These are phyloP conservation scores for Xanthia togata DNA, from an alignment of 2,888 invertebrate species.

Conservation along the genomic window DNA sequence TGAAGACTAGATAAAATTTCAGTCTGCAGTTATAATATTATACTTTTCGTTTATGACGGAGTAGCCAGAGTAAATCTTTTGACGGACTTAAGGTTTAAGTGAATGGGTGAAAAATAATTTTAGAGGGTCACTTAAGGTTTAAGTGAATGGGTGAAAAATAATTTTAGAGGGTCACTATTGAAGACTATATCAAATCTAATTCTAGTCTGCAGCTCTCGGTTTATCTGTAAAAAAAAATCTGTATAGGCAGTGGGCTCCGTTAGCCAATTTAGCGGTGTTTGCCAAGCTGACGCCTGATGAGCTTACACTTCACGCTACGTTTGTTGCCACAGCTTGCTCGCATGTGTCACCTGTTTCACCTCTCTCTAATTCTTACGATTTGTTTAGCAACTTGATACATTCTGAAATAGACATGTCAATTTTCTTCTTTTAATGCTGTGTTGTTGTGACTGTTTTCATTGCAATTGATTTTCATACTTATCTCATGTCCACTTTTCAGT, in stretches of 20 bases:
- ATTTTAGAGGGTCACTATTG: background rate
- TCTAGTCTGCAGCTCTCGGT: background rate
- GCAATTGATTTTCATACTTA: too few relatives aligned
- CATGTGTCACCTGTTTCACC: constrained; percentile 17
- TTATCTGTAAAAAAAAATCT: constrained; percentile 6
- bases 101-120: background rate
- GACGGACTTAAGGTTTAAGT: too few relatives aligned
- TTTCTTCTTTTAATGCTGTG: background rate
- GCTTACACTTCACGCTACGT: constrained; percentile 46
- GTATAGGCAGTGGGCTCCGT: constrained; percentile 47
- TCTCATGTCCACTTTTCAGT: background rate
- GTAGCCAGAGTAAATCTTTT: constrained; percentile 7
- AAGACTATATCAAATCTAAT: constrained; percentile 1
- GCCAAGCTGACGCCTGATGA: constrained; percentile 51
- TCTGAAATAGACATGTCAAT: background rate
- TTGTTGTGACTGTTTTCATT: too few relatives aligned
- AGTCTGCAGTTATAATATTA: background rate
- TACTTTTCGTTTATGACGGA: background rate
- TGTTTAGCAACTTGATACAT: background rate
- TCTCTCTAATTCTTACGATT: constrained; percentile 26
- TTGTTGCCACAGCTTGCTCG: constrained; percentile 20
- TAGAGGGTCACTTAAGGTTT: background rate
- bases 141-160: background rate
- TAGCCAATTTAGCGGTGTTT: constrained; percentile 44
- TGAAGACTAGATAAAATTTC: background rate